Conservation (phyloP, 2,888 invertebrate genomes). For the Lepeophtheirus nordmannii region DNA sequence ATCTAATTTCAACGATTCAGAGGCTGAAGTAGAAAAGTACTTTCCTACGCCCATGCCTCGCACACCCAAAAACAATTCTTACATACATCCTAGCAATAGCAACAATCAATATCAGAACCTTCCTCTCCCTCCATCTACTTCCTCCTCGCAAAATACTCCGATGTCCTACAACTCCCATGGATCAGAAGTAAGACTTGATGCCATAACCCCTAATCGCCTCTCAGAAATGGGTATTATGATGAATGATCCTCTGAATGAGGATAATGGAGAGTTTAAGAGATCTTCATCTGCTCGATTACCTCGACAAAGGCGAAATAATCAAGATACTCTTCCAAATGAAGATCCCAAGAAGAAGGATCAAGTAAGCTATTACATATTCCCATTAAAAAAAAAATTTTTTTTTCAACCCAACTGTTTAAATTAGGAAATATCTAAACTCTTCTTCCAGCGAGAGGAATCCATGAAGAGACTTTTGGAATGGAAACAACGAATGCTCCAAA, state of each 20-base stretch:
- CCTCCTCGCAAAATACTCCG: neutral
- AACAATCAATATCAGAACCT: conserved; percentile 8
- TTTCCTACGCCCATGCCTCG: conserved; percentile 18
- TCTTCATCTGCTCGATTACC: conserved; percentile 68
- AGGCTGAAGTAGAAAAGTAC: conserved; percentile 10
- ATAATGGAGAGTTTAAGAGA: conserved; percentile 49
- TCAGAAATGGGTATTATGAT: neutral
- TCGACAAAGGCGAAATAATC: conserved; percentile 31
- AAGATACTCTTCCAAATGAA: conserved; percentile 35
- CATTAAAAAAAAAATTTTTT: neutral
- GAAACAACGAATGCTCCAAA: conserved; percentile 82
- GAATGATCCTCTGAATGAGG: conserved; percentile 8
- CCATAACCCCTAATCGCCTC: conserved; percentile 15
- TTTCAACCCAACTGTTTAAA: too few relatives aligned
- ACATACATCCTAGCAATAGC: neutral
- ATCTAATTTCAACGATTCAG: conserved; percentile 3
- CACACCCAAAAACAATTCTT: neutral
- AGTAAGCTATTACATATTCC: conserved; percentile 36
- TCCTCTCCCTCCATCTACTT: neutral
- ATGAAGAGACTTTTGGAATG: conserved; percentile 78
- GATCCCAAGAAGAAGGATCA: conserved; percentile 59
- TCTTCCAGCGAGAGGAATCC: conserved; percentile 61
- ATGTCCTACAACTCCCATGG: neutral
- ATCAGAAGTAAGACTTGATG: conserved; percentile 7
- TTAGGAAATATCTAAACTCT: neutral